Conservation (phyloP, 2,888 invertebrate species). For the Ctena decussata region DNA sequence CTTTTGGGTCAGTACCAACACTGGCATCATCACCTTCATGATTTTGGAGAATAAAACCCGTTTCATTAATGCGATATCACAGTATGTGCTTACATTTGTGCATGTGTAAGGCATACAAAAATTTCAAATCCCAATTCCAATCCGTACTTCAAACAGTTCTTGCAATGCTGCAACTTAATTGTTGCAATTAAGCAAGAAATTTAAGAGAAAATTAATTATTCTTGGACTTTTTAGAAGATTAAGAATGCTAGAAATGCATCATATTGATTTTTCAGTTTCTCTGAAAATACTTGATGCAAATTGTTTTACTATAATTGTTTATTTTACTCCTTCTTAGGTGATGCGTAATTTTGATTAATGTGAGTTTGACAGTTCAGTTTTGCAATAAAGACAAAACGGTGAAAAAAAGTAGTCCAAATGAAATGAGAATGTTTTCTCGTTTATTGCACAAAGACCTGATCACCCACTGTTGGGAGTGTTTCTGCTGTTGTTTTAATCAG, state of each 20-base stretch:
- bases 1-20: too few relatives aligned
- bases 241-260: constrained; percentile 3
- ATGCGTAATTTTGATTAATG: constrained; percentile 7
- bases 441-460: too few relatives aligned
- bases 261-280: neutral
- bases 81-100: too few relatives aligned
- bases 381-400: neutral
- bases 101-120: too few relatives aligned
- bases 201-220: constrained; percentile 16
- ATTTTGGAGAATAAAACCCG: too few relatives aligned
- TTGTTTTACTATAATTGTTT: constrained; percentile 9
- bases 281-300: neutral
- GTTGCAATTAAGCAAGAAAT: neutral
- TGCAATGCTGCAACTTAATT: neutral
- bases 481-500: too few relatives aligned
- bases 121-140: neutral
- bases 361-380: neutral
- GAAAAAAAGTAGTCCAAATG: neutral
- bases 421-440: neutral
- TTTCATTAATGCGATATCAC: too few relatives aligned
- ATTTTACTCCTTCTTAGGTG: neutral
- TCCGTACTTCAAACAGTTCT: neutral
- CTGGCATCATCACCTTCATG: too few relatives aligned
- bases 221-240: neutral
- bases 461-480: too few relatives aligned